Percentiles rank a stretch among this genome's conserved stretches.
phyloP scores from a whole-genome alignment of 2,797 vertebrate species.

The Silurus lanzhouensis region DNA sequence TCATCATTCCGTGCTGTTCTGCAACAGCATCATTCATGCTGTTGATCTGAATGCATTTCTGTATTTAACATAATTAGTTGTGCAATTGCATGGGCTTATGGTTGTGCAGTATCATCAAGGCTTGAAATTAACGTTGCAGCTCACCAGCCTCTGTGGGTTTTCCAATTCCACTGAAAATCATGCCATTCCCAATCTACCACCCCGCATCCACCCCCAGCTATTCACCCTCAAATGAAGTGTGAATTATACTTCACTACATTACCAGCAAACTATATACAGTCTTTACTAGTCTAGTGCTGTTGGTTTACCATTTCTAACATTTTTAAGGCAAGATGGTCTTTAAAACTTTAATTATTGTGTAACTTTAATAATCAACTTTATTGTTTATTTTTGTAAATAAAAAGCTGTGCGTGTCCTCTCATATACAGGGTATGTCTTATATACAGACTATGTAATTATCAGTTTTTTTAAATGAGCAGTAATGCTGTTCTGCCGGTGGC shows the following conservation, averaged over 20 bases:
- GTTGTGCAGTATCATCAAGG: not conserved
- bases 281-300: not conserved
- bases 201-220: not conserved
- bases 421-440: not conserved
- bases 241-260: not conserved
- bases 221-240: not conserved
- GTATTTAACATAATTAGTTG: conserved; percentile 1
- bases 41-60: conserved; percentile 8
- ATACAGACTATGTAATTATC: not conserved
- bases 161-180: not conserved
- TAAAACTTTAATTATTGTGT: not conserved
- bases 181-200: no score
- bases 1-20: not conserved
- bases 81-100: not conserved
- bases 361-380: not conserved
- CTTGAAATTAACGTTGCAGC: not conserved
- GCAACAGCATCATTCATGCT: not conserved
- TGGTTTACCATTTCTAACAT: not conserved
- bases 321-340: not conserved
- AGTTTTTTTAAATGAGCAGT: not conserved
- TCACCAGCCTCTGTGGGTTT: not conserved
- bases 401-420: not conserved
- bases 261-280: not conserved
- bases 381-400: not conserved
- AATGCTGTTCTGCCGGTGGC: not conserved